Base-by-base conservation (phyloP, 2,113 vertebrate species). In the Neopipo cinnamomea region DNA sequence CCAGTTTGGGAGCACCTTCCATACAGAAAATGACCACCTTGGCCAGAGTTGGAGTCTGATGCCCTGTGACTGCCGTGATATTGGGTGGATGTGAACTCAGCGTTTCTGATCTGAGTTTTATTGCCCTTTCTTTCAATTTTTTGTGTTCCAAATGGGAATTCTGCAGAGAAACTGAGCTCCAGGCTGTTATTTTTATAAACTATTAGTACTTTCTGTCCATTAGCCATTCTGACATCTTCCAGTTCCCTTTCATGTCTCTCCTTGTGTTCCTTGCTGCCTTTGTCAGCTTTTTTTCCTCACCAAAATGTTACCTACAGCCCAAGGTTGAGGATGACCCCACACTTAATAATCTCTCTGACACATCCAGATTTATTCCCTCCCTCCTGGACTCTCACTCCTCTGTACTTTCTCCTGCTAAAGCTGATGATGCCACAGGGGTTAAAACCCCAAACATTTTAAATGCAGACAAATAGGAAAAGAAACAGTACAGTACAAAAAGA, bases 101-200 rank as follows among this genome's bases (percentile, higher is more conserved):
- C 46, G 24, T 47, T 87, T 87, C 81, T 75, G 30, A 82, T 87
- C 39, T 68, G 61, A 55, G 19, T 49, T 85, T 88, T 88, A 52
- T 70, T 88, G 62, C 41, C 41, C 82, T 91, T 91, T 75, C 53
- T 89, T 65, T 73, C 58, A 46, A 8, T 88, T 74, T 61, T 58
- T n/a, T 42, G 24, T 66, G 50, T 42, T 82, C 41, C 75, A 85
- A 75, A 88, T 42, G 46, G 58, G 22, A 83, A 37, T 18, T 88
- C 75, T 77, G 58, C 74, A 66, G 52, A 91, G 67, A 65, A 70
- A 79, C 23, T 17, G n/a, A 93, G 63, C 67, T 95, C 31, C 50
- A 53, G 88, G 88, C 49, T 94, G 79, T 88, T 91, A 73, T 88
- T 93, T 93, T 92, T 94, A 80, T 70, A 83, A 94, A 70, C 67